Evolutionary conservation across 2,113 vertebrate genomes (phyloP).

Genomic region (Lepidothrix coronata): DNA sequence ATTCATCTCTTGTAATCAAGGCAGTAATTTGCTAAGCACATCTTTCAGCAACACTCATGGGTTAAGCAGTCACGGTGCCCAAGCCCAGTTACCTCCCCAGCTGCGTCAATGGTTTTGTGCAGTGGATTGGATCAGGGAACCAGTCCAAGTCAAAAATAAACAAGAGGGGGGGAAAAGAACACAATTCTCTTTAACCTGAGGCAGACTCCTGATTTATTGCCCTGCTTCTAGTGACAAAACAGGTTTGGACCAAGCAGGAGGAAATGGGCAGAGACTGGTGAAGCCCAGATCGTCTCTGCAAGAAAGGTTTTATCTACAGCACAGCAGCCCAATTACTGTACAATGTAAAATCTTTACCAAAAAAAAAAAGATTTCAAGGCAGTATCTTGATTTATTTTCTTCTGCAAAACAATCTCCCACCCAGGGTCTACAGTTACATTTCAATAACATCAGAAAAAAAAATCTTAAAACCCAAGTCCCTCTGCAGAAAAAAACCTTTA

Average conservation of each 20-base stretch:
- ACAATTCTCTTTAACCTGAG: not conserved
- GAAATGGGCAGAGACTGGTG: not conserved
- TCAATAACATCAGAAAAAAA: not conserved
- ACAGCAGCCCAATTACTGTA: not conserved
- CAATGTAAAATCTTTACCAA: not conserved
- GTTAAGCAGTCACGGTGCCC: not conserved
- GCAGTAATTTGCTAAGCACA: not conserved
- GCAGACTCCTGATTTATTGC: not conserved
- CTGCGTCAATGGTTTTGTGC: not conserved
- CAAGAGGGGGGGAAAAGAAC: not conserved
- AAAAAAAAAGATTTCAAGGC: not conserved
- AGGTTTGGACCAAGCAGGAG: not conserved
- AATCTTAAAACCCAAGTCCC: not conserved
- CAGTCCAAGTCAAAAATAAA: not conserved
- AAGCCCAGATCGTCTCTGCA: not conserved
- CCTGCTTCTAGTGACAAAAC: not conserved
- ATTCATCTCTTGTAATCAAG: fast-evolving
- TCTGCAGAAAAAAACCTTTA: not conserved
- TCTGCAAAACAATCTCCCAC: not conserved
- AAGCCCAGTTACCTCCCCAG: not conserved
- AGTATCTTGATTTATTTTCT: slow-evolving; percentile 6
- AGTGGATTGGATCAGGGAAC: not conserved
- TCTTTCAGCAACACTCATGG: not conserved
- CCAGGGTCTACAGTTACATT: not conserved
- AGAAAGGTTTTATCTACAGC: not conserved